These are phyloP conservation scores for Chloroceryle inda DNA, from an alignment of 2,797 vertebrate genomes.

Conservation along the genomic window DNA sequence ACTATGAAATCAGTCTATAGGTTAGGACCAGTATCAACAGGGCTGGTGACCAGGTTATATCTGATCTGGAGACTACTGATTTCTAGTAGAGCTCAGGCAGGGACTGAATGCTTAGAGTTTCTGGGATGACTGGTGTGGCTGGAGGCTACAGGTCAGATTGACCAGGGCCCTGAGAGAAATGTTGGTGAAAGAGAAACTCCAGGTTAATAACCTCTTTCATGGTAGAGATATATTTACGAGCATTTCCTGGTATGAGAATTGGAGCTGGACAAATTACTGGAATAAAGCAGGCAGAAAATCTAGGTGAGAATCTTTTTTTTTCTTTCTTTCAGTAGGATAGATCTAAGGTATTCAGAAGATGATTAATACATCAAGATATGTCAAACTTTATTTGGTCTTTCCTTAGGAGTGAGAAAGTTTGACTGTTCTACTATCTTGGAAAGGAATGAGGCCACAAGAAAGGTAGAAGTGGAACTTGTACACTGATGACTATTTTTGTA, in stretches of 20 bases:
- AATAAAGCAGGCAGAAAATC: not conserved
- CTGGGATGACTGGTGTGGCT: not conserved
- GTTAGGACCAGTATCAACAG: not conserved
- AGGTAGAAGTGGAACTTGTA: not conserved
- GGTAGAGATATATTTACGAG: not conserved
- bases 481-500: not conserved
- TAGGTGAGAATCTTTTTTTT: not conserved
- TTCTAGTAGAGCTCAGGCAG: not conserved
- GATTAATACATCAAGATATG: not conserved
- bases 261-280: not conserved
- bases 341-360: not conserved
- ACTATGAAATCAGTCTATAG: not conserved
- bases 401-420: not conserved
- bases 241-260: not conserved
- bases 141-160: not conserved
- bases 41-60: not conserved
- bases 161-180: not conserved
- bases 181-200: not conserved
- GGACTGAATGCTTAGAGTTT: not conserved
- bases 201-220: not conserved
- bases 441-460: not conserved
- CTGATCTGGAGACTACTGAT: not conserved
- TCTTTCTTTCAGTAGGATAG: not conserved
- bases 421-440: not conserved
- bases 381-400: not conserved